These are phyloP conservation scores for Cantharis flavilabris DNA, from an alignment of 2,888 invertebrate species.

Conservation along the genomic window DNA sequence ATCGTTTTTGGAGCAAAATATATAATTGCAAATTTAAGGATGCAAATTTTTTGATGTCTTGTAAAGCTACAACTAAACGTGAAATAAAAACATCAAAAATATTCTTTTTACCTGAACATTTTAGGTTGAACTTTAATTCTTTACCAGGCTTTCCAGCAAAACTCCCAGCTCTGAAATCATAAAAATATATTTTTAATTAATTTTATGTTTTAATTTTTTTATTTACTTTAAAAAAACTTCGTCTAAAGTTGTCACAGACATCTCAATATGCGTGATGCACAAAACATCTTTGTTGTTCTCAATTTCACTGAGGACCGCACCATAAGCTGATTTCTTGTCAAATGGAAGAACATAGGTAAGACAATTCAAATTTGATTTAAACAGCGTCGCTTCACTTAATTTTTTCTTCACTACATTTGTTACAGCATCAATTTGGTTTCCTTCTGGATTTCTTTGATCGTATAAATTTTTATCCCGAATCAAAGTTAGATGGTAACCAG, in stretches of 20 bases:
- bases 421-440: conserved; percentile 26
- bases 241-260: conserved; percentile 87
- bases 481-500: conserved; percentile 72
- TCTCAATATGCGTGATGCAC: conserved; percentile 76
- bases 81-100: not conserved
- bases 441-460: not conserved
- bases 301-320: conserved; percentile 64
- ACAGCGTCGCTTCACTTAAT: conserved; percentile 43
- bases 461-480: conserved; percentile 49
- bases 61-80: not conserved
- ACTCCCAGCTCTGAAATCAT: not conserved
- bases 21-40: not conserved
- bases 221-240: conserved; percentile 82
- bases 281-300: conserved; percentile 63
- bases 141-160: not conserved
- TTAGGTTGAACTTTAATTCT: not conserved
- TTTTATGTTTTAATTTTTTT: not conserved
- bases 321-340: conserved; percentile 60
- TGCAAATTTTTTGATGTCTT: not conserved
- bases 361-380: conserved; percentile 48
- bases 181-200: not conserved
- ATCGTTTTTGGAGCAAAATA: not conserved
- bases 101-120: not conserved
- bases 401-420: conserved; percentile 42
- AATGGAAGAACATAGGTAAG: conserved; percentile 62